Evolutionary conservation across 1,140 invertebrate genomes (phyloP).

Genomic region (Eufriesea mexicana): DNA sequence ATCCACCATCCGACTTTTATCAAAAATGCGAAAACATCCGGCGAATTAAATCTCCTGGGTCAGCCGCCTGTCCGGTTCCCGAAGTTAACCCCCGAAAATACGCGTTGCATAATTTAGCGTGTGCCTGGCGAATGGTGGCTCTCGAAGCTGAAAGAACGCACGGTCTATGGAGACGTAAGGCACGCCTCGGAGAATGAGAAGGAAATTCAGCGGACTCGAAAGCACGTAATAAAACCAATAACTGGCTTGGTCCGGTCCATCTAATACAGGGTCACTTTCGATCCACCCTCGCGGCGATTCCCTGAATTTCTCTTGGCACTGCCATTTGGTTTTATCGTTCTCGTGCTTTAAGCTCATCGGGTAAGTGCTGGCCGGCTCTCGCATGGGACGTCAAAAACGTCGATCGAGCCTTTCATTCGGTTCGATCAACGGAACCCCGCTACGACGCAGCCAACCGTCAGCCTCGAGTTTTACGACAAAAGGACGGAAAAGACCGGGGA

Average conservation of each 20-base stretch:
- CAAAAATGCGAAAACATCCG: no score
- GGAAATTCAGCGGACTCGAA: constrained; percentile 18
- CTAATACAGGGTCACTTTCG: constrained; percentile 23
- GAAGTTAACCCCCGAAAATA: not conserved
- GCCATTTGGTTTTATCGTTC: constrained; percentile 62
- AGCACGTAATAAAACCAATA: constrained; percentile 40
- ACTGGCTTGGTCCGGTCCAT: constrained; percentile 8
- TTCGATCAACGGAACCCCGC: constrained; percentile 44
- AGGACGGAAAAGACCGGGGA: constrained; percentile 34
- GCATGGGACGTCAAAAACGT: constrained; percentile 57
- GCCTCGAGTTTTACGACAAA: constrained; percentile 54
- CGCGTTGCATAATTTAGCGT: not conserved
- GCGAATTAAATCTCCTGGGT: no score
- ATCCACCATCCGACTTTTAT: no score
- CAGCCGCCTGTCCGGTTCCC: not conserved
- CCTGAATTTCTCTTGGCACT: constrained; percentile 49
- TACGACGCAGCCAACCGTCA: constrained; percentile 29
- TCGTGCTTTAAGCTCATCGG: constrained; percentile 61
- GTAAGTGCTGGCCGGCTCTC: constrained; percentile 48
- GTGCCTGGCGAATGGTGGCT: not conserved
- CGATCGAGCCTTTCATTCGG: constrained; percentile 51
- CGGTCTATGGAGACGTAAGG: not conserved
- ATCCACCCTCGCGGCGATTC: constrained; percentile 35
- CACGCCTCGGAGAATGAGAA: not conserved
- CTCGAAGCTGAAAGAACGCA: not conserved